Base-by-base conservation (phyloP, 2,113 vertebrate genomes). In the Athene noctua region DNA sequence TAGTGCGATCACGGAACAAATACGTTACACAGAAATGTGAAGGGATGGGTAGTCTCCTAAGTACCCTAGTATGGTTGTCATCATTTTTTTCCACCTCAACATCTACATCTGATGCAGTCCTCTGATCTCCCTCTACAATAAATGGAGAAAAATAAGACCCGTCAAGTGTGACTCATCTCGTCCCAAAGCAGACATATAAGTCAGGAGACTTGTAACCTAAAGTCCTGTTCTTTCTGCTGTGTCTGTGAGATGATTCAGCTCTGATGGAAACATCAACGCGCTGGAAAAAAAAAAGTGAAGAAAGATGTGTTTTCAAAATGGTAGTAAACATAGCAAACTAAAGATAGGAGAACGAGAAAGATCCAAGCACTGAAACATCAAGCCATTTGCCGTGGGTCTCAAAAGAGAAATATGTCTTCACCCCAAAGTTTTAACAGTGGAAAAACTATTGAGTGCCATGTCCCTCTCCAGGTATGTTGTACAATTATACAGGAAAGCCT, bases 231-330 rank as follows among this genome's bases (percentile, higher is more conserved):
- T 67, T 91, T 84, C 65, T 55, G 10, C 61, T 92, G 85, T 91
- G 42, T 66, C 72, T 78, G 26, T 67, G 65, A 63, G 16, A 52
- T 85, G 93, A 87, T 55, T 95, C 78, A 79, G 36, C 47, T 81
- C 47, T 72, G 30, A 85, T 34, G 36, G 61, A 65, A 95, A 82
- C 40, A 85, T 75, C 61, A 90, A 12, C 4, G 0, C 14, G 13
- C 17, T 21, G 59, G 49, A 92, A 96, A 83, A 34, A 88, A 38
- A 38, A 38, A 38, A 94, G 51, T 59, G 59, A 84, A 86, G 87
- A 84, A 83, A 82, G 34, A 68, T 81, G 26, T 74, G 16, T 22
- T 92, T 92, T 85, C 44, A 52, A 68, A 62, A 79, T 52, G 72
- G 23, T 44, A 79, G 44, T 85, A 95, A 95, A 75, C 46, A 82